These are phyloP conservation scores for Scaptomyza tumidula DNA, from an alignment of 2,888 invertebrate genomes.

Conservation along the genomic window DNA sequence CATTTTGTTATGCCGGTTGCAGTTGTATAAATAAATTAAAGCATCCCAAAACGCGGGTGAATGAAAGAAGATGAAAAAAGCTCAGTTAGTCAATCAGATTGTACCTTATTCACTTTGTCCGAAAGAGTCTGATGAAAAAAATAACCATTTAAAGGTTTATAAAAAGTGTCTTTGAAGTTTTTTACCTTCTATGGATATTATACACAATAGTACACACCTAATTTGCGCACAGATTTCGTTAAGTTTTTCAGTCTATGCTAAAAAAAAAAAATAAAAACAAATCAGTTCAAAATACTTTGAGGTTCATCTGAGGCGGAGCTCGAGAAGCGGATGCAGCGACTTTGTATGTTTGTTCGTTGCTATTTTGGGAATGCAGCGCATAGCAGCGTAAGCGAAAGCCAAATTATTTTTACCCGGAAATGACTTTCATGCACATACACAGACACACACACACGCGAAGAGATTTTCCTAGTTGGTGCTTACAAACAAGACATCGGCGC, in stretches of 20 bases:
- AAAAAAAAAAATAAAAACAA: conserved; percentile 11
- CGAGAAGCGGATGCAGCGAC: background rate
- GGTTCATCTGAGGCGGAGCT: conserved; percentile 18
- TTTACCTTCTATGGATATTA: too few relatives aligned
- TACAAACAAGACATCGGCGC: conserved; percentile 31
- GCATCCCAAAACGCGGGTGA: too few relatives aligned
- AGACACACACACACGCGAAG: background rate
- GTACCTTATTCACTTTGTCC: too few relatives aligned
- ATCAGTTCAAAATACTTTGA: conserved; percentile 28
- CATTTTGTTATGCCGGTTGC: background rate
- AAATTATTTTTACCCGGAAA: conserved; percentile 53
- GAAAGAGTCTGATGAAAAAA: too few relatives aligned
- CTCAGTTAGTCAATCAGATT: too few relatives aligned
- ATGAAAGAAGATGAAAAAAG: too few relatives aligned
- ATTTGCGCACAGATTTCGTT: too few relatives aligned
- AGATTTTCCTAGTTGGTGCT: conserved; percentile 3
- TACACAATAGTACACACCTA: too few relatives aligned
- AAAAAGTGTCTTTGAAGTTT: too few relatives aligned
- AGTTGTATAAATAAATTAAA: too few relatives aligned
- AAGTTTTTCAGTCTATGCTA: background rate
- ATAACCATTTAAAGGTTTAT: too few relatives aligned
- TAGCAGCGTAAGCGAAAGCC: conserved; percentile 22
- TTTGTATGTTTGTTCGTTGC: background rate
- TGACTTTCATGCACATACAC: conserved; percentile 33
- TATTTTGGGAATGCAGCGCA: conserved; percentile 29